Percentiles rank a stretch among this genome's conserved stretches.
Evolutionary conservation across 2,888 invertebrate genomes (phyloP).

Genomic region (Diarsia brunnea): DNA sequence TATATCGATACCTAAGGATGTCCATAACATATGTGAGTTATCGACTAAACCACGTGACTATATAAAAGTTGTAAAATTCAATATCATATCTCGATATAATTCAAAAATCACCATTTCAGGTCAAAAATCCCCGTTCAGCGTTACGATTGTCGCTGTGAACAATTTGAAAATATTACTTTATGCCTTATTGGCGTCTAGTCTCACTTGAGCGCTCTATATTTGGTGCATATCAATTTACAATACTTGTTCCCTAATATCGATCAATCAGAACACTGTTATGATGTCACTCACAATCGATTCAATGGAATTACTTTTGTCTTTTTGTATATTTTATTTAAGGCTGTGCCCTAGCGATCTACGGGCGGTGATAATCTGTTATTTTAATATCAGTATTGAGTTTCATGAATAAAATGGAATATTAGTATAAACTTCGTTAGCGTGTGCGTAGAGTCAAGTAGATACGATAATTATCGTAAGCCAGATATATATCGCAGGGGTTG

Average conservation of each 20-base stretch:
- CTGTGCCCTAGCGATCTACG: slow-evolving; percentile 67
- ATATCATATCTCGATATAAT: slow-evolving; percentile 44
- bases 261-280: slow-evolving; percentile 64
- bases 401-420: slow-evolving; percentile 23
- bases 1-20: slow-evolving; percentile 29
- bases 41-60: slow-evolving; percentile 35
- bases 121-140: slow-evolving; percentile 51
- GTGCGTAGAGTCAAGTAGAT: slow-evolving; percentile 17
- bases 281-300: slow-evolving; percentile 36
- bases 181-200: slow-evolving; percentile 78
- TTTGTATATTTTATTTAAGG: slow-evolving; percentile 52
- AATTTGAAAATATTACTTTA: slow-evolving; percentile 67
- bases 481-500: slow-evolving; percentile 5
- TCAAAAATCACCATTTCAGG: slow-evolving; percentile 42
- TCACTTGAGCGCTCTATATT: slow-evolving; percentile 79
- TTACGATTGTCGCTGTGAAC: slow-evolving; percentile 39
- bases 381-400: slow-evolving; percentile 24
- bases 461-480: slow-evolving; percentile 19
- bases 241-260: slow-evolving; percentile 78
- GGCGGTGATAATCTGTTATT: slow-evolving; percentile 51
- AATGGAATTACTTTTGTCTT: slow-evolving; percentile 46
- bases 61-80: slow-evolving; percentile 35
- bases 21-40: slow-evolving; percentile 17
- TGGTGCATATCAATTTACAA: slow-evolving; percentile 79
- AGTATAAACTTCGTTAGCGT: slow-evolving; percentile 13